Evolutionary conservation across 2,113 vertebrate genomes (phyloP).

Genomic region (Megaceryle maxima): DNA sequence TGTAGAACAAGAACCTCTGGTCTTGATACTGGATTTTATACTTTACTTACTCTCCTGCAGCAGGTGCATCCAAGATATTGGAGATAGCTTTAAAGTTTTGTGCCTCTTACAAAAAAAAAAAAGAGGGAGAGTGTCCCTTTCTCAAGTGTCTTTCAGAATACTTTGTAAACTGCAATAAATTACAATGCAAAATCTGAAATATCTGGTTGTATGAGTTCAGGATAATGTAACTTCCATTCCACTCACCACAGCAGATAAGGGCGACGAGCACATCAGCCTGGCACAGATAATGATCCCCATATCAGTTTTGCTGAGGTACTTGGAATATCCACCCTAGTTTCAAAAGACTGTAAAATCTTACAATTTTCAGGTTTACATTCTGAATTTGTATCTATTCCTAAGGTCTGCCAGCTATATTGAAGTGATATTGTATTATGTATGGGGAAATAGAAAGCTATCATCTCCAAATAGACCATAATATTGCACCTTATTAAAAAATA

Average conservation of each 20-base stretch:
- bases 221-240: not conserved
- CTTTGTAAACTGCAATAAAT: conserved; percentile 45
- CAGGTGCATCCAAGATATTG: not conserved
- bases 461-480: conserved; percentile 71
- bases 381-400: conserved; percentile 60
- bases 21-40: not conserved
- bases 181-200: conserved; percentile 17
- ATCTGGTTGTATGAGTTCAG: not conserved
- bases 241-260: too few species aligned
- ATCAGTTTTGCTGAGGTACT: conserved; percentile 49
- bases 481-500: conserved; percentile 72
- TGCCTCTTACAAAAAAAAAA: not conserved
- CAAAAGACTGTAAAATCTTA: conserved; percentile 60
- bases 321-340: conserved; percentile 33
- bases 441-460: conserved; percentile 68
- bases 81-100: not conserved
- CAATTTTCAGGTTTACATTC: conserved; percentile 55
- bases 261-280: not conserved
- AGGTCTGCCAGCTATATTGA: conserved; percentile 46
- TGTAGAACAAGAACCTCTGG: not conserved
- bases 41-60: not conserved
- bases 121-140: not conserved
- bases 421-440: conserved; percentile 55
- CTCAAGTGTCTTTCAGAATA: conserved; percentile 37
- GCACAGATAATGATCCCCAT: conserved; percentile 42